phyloP scores from a whole-genome alignment of 2,797 vertebrate genomes.

The Pantherophis alleghaniensis region DNA sequence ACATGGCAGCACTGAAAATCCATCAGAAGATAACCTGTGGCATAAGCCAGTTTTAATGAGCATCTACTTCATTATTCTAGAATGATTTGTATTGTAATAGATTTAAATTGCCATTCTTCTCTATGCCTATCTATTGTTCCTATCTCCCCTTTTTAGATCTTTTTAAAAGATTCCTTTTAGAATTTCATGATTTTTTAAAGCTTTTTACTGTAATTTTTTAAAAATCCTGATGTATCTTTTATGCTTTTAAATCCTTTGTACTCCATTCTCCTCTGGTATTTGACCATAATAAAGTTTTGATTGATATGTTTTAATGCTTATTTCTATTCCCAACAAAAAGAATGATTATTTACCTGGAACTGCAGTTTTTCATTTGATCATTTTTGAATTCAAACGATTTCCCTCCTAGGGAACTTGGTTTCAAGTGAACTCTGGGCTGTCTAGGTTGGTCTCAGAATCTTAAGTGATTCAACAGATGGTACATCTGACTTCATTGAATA shows the following conservation, averaged over 20 bases:
- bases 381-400: neutral
- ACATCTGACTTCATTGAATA: neutral
- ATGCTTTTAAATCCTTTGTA: neutral
- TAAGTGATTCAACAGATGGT: neutral
- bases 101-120: no score
- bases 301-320: neutral
- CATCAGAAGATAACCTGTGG: no score
- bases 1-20: no score
- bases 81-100: no score
- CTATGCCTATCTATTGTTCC: no score
- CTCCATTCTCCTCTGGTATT: neutral
- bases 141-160: no score
- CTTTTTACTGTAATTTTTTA: neutral
- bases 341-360: neutral
- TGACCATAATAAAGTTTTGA: neutral
- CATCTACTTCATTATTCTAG: no score
- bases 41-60: no score
- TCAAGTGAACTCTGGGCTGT: neutral
- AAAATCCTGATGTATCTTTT: neutral
- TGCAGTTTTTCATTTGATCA: neutral
- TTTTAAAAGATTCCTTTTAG: neutral
- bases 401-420: neutral
- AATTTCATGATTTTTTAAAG: neutral
- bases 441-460: neutral
- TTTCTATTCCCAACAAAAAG: neutral